Percentiles rank a stretch among this genome's conserved stretches.
Conservation (phyloP, 2,797 vertebrate genomes). For the Argyrosomus regius region DNA sequence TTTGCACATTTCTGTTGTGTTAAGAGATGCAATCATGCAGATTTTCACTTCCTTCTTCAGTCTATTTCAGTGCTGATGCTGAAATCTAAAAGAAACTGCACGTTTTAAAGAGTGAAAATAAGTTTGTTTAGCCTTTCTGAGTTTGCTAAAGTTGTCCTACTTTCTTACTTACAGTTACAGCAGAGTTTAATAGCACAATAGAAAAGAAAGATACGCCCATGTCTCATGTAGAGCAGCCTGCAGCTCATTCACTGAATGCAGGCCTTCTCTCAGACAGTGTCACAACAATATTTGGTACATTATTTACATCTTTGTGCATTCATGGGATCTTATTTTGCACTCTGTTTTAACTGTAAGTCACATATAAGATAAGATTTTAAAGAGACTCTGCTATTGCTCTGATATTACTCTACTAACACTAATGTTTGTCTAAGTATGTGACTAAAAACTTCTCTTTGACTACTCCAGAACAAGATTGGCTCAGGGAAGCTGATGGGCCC, state of each 20-base stretch:
- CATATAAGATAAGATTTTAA: not conserved
- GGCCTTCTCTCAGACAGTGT: not conserved
- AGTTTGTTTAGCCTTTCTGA: not conserved
- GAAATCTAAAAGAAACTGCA: not conserved
- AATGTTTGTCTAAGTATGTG: not conserved
- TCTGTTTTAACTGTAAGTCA: not conserved
- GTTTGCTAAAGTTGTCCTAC: not conserved
- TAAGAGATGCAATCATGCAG: not conserved
- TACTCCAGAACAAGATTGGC: slow-evolving; percentile 92
- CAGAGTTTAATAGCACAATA: not conserved
- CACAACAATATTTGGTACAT: not conserved
- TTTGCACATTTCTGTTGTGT: not conserved
- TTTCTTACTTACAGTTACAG: not conserved
- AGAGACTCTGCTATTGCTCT: not conserved
- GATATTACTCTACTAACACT: not conserved
- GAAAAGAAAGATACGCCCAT: not conserved
- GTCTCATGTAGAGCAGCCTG: not conserved
- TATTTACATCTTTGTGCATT: not conserved
- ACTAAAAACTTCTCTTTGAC: not conserved
- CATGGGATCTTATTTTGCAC: not conserved
- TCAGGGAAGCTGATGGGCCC: slow-evolving; percentile 98
- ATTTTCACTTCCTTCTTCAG: slow-evolving; percentile 24
- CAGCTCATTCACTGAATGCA: slow-evolving; percentile 4
- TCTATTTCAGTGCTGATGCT: not conserved
- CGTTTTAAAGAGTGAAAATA: not conserved